These are phyloP conservation scores for Rhamnusium bicolor DNA, from an alignment of 2,888 invertebrate genomes.

Conservation along the genomic window DNA sequence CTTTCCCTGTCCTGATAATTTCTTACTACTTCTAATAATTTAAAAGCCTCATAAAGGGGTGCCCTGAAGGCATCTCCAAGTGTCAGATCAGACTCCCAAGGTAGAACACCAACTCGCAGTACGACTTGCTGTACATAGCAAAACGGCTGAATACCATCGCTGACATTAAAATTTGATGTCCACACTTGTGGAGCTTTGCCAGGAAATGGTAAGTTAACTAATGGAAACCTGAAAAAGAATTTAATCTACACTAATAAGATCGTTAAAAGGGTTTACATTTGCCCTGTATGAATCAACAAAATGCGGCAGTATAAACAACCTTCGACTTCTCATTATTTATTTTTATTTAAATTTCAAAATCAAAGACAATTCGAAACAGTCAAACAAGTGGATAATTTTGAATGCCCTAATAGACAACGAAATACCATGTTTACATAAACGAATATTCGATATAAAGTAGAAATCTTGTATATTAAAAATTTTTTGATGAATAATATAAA, in stretches of 20 bases:
- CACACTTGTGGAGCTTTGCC: conserved; percentile 88
- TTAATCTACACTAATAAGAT: too few species aligned
- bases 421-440: too few species aligned
- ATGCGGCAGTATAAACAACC: too few species aligned
- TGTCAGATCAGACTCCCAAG: conserved; percentile 88
- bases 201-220: conserved; percentile 90
- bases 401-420: too few species aligned
- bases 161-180: conserved; percentile 69
- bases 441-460: too few species aligned
- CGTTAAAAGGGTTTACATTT: conserved; percentile 14
- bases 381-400: too few species aligned
- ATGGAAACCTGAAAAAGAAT: conserved; percentile 84
- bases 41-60: conserved; percentile 91
- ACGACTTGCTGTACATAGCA: conserved; percentile 86
- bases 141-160: conserved; percentile 71
- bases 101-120: conserved; percentile 82
- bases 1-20: conserved; percentile 85
- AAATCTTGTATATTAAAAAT: too few species aligned
- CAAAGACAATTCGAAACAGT: too few species aligned
- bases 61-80: conserved; percentile 94
- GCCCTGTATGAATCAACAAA: too few species aligned
- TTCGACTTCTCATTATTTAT: too few species aligned
- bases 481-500: too few species aligned
- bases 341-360: too few species aligned
- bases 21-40: conserved; percentile 87